Conservation (phyloP, 2,113 vertebrate species). For the Heptranchias perlo region DNA sequence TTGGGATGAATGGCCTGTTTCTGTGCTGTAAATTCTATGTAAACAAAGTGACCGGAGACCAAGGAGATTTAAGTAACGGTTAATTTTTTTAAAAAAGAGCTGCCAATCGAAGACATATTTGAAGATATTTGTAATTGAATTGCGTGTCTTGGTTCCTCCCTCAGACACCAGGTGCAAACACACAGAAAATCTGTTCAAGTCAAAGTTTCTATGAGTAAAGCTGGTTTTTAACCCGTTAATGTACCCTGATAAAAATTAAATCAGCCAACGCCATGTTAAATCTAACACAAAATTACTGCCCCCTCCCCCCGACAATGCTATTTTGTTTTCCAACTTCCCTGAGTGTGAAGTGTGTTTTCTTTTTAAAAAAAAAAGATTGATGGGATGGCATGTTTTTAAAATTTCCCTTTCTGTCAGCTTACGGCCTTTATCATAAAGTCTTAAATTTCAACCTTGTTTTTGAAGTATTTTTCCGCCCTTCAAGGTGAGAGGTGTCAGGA, state of each 20-base stretch:
- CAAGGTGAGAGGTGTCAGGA: background rate
- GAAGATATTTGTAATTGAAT: no score
- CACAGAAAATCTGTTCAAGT: no score
- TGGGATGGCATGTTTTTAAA: background rate
- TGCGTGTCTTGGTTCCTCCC: no score
- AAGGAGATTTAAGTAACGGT: no score
- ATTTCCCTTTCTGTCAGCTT: background rate
- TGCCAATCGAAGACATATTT: no score
- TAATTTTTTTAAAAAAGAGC: no score
- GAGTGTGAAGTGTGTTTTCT: background rate
- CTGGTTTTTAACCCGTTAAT: background rate
- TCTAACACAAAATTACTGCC: background rate
- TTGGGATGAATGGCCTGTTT: no score
- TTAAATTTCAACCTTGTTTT: background rate
- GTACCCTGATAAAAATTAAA: no score
- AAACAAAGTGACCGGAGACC: no score
- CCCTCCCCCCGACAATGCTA: background rate
- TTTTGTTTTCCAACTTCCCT: background rate
- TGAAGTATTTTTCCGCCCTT: background rate
- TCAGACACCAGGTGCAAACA: no score
- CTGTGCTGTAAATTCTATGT: no score
- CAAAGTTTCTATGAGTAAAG: background rate
- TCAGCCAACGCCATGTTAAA: no score
- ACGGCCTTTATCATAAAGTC: background rate
- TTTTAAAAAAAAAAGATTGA: background rate